phyloP scores from a whole-genome alignment of 2,888 invertebrate genomes.

The Odontothrips loti region DNA sequence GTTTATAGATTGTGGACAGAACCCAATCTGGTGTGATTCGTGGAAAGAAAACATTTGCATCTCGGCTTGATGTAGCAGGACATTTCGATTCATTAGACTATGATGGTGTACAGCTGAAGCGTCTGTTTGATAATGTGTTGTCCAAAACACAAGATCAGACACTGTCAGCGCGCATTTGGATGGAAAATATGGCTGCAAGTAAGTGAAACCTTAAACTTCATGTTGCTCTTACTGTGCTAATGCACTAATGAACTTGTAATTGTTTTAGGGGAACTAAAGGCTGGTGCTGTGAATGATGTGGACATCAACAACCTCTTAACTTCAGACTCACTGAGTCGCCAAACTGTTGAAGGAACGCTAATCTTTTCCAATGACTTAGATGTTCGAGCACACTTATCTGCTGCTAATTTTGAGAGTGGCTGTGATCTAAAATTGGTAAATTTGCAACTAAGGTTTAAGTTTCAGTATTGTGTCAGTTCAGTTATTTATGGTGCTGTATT shows the following conservation, averaged over 20 bases:
- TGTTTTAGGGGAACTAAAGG: background rate
- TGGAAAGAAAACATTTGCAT: background rate
- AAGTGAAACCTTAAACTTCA: background rate
- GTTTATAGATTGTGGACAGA: background rate
- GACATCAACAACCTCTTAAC: background rate
- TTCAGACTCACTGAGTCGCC: background rate
- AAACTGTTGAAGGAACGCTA: background rate
- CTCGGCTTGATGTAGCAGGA: background rate
- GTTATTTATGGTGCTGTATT: background rate
- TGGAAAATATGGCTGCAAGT: background rate
- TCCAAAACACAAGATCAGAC: background rate
- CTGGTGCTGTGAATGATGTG: background rate
- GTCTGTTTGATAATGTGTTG: background rate
- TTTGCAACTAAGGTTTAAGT: background rate
- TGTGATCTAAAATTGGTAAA: background rate
- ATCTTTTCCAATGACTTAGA: background rate
- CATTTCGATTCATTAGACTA: background rate
- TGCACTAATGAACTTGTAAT: background rate
- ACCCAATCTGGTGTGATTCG: background rate
- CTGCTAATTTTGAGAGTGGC: background rate
- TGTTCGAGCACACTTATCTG: background rate
- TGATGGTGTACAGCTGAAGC: background rate
- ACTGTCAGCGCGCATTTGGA: background rate
- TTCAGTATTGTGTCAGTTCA: background rate
- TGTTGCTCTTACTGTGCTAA: background rate